Conservation (phyloP, 2,797 vertebrate genomes). For the Triplophysa yarkandensis region DNA sequence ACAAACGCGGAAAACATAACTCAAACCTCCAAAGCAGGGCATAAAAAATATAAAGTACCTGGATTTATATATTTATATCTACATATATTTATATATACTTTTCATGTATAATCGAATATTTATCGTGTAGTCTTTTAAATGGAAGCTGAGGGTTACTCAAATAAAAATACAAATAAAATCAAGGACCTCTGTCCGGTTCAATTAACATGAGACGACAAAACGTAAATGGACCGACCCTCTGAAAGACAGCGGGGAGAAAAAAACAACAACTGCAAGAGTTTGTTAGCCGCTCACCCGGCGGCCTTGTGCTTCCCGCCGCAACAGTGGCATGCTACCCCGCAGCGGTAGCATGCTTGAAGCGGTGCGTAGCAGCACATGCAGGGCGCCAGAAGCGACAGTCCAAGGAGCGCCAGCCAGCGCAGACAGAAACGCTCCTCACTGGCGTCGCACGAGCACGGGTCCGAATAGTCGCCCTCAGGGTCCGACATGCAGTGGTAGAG, state of each 20-base stretch:
- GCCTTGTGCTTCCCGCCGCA: slow-evolving; percentile 94
- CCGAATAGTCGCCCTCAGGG: slow-evolving; percentile 92
- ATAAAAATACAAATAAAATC: slow-evolving; percentile 43
- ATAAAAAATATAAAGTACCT: slow-evolving; percentile 74
- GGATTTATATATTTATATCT: slow-evolving; percentile 67
- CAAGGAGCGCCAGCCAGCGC: slow-evolving; percentile 90
- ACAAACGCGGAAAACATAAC: slow-evolving; percentile 49
- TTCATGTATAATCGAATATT: slow-evolving; percentile 61
- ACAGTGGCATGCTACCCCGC: slow-evolving; percentile 89
- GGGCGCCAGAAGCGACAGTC: slow-evolving; percentile 90
- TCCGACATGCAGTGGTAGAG: slow-evolving; percentile 98
- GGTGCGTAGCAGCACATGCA: slow-evolving; percentile 98
- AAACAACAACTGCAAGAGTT: slow-evolving; percentile 10
- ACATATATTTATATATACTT: slow-evolving; percentile 55
- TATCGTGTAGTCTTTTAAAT: slow-evolving; percentile 53
- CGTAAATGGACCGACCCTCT: slow-evolving; percentile 37
- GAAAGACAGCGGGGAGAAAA: slow-evolving; percentile 45
- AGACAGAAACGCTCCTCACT: slow-evolving; percentile 92
- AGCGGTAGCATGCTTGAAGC: slow-evolving; percentile 89
- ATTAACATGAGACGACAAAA: slow-evolving; percentile 17
- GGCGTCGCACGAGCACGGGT: slow-evolving; percentile 94
- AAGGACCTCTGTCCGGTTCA: slow-evolving; percentile 33
- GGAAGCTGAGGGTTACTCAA: slow-evolving; percentile 54
- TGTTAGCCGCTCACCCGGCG: slow-evolving; percentile 74
- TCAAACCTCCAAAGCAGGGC: slow-evolving; percentile 62